Conservation (phyloP, 2,888 invertebrate genomes). For the Lathronympha strigana region DNA sequence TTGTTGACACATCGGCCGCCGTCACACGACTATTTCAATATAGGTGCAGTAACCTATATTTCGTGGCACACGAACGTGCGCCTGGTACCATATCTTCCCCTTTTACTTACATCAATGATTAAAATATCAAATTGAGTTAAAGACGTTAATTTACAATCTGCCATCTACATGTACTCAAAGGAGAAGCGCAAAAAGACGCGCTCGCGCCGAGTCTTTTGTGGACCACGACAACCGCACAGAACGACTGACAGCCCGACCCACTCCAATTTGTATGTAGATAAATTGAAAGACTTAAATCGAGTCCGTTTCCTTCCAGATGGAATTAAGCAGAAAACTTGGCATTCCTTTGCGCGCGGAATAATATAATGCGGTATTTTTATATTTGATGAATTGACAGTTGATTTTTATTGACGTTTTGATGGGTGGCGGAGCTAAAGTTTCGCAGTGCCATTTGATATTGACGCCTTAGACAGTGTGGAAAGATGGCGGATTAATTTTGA, state of each 20-base stretch:
- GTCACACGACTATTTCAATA: too few species aligned
- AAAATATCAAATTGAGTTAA: conserved; percentile 41
- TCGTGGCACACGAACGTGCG: too few species aligned
- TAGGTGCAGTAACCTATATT: too few species aligned
- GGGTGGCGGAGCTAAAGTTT: conserved; percentile 26
- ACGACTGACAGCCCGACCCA: conserved; percentile 55
- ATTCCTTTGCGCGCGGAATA: conserved; percentile 44
- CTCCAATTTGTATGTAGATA: conserved; percentile 67
- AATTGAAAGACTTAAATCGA: conserved; percentile 60
- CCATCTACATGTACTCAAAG: conserved; percentile 54
- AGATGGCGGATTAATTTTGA: conserved; percentile 21
- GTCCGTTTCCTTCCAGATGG: conserved; percentile 47
- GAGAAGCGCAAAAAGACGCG: conserved; percentile 56
- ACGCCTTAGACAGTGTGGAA: conserved; percentile 2
- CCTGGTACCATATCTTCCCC: too few species aligned
- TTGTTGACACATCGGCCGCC: too few species aligned
- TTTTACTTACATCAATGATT: too few species aligned
- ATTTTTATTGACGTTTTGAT: conserved; percentile 42
- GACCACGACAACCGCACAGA: conserved; percentile 53
- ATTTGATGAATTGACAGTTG: conserved; percentile 41
- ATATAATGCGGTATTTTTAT: conserved; percentile 42
- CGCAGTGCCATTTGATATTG: conserved; percentile 26
- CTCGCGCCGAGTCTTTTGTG: conserved; percentile 55
- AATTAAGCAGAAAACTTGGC: conserved; percentile 50
- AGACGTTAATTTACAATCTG: conserved; percentile 55